These are phyloP conservation scores for Carlito syrichta DNA, from an alignment of 2,113 vertebrate species.

Conservation along the genomic window DNA sequence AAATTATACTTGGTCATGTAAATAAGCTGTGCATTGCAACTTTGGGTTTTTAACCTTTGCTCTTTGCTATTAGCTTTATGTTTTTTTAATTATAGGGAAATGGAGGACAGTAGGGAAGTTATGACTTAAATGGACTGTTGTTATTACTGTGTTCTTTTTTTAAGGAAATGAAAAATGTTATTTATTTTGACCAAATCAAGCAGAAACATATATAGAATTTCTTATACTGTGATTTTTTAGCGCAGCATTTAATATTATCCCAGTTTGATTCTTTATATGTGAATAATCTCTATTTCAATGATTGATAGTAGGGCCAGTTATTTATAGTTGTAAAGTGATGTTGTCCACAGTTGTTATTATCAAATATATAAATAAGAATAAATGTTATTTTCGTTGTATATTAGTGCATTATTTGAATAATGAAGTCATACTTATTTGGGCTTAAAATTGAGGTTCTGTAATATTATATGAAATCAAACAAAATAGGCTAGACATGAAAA, in stretches of 20 bases:
- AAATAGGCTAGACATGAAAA: slow-evolving; percentile 62
- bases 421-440: slow-evolving; percentile 79
- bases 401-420: slow-evolving; percentile 82
- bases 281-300: slow-evolving; percentile 66
- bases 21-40: slow-evolving; percentile 61
- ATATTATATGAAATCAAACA: slow-evolving; percentile 65
- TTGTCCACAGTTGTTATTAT: slow-evolving; percentile 31
- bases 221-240: slow-evolving; percentile 51
- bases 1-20: slow-evolving; percentile 26
- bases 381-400: slow-evolving; percentile 73
- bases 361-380: slow-evolving; percentile 68
- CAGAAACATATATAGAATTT: slow-evolving; percentile 43
- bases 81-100: slow-evolving; percentile 75
- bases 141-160: slow-evolving; percentile 59
- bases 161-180: slow-evolving; percentile 47
- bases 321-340: slow-evolving; percentile 49
- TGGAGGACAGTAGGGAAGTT: slow-evolving; percentile 48
- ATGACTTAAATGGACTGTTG: slow-evolving; percentile 47
- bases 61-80: slow-evolving; percentile 50
- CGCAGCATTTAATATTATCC: slow-evolving; percentile 34
- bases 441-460: slow-evolving; percentile 78
- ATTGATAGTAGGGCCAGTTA: slow-evolving; percentile 40
- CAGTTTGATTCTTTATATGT: slow-evolving; percentile 56
- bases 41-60: slow-evolving; percentile 57
- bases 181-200: slow-evolving; percentile 59